Conservation (phyloP, 2,888 invertebrate species). For the Himalopsyche kuldschensis region DNA sequence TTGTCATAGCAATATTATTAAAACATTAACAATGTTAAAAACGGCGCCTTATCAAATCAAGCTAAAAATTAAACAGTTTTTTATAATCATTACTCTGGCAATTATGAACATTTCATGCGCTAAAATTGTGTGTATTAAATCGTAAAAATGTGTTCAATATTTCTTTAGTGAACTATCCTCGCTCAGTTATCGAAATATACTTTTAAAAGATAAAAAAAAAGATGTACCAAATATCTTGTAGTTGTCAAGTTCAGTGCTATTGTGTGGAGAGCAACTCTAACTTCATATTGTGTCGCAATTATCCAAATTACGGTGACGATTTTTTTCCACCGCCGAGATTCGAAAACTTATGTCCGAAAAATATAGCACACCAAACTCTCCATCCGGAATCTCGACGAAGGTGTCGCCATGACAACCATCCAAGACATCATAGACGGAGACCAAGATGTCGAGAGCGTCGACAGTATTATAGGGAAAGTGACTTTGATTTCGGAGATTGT, state of each 20-base stretch:
- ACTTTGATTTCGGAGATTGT: not conserved
- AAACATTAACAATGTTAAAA: no score
- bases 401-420: not conserved
- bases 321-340: not conserved
- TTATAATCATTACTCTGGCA: no score
- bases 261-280: not conserved
- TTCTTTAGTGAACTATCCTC: no score
- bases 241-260: not conserved
- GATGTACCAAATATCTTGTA: not conserved
- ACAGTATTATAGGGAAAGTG: not conserved
- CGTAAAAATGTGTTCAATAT: no score
- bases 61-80: no score
- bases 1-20: no score
- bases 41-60: no score
- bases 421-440: not conserved
- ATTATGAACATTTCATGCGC: no score
- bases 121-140: no score
- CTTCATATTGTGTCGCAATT: not conserved
- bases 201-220: not conserved
- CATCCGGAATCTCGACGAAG: not conserved
- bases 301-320: not conserved
- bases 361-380: not conserved
- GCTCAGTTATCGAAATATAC: not conserved
- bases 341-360: not conserved
- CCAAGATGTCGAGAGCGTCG: not conserved